Evolutionary conservation across 2,113 vertebrate genomes (phyloP).

Genomic region (Pantherophis guttatus): DNA sequence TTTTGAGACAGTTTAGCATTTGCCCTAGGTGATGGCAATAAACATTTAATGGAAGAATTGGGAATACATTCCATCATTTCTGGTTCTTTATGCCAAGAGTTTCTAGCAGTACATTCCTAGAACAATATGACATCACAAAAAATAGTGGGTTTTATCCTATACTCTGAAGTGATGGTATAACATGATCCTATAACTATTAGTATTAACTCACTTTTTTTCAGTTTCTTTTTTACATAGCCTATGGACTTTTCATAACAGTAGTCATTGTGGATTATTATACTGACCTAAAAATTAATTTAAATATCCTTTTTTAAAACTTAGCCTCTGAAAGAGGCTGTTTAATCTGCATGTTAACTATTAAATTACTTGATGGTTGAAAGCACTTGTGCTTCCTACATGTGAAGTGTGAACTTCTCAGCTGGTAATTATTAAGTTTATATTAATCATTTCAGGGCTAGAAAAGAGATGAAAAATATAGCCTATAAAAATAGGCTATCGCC

Average conservation of each 20-base stretch:
- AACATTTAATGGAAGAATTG: background rate
- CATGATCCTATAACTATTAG: background rate
- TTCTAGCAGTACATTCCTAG: background rate
- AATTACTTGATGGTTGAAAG: conserved; percentile 48
- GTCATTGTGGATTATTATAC: conserved; percentile 24
- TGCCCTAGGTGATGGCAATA: background rate
- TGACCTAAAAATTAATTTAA: conserved; percentile 55
- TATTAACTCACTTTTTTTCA: background rate
- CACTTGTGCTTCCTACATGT: conserved; percentile 49
- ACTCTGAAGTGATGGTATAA: background rate
- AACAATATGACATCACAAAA: background rate
- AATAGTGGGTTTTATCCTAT: background rate
- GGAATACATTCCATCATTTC: background rate
- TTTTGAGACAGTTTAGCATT: background rate
- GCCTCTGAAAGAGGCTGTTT: conserved; percentile 50
- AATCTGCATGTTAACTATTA: conserved; percentile 59
- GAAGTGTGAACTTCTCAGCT: conserved; percentile 37
- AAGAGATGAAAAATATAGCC: conserved; percentile 42
- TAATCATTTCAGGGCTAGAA: conserved; percentile 50
- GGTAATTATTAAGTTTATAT: conserved; percentile 55
- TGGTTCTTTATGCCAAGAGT: background rate
- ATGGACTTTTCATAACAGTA: background rate
- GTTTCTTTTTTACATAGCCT: background rate
- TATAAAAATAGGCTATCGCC: conserved; percentile 36
- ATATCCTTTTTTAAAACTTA: conserved; percentile 53